Evolutionary conservation across 1,140 invertebrate species (phyloP), one percentile per base, ranked within the genome.

Genomic region (Tribolium madens): DNA sequence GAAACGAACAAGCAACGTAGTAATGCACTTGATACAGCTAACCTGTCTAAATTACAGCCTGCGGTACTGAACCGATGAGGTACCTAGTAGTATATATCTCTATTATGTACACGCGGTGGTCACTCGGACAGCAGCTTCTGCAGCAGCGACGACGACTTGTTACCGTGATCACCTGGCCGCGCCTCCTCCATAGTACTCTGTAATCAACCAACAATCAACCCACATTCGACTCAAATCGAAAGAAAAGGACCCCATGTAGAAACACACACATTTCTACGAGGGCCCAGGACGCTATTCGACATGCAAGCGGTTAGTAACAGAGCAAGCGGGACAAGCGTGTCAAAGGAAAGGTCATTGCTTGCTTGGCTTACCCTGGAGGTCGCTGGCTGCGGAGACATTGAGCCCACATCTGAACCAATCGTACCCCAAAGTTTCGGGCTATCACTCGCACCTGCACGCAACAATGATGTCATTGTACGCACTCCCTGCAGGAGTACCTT

Each of bases 71-170:
- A 84, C 84, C 79, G 79, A 83, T 86, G 85, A 86, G 84, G 85
- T 86, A 86, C 85, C 85, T 85, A 84, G 84, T 85, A 85, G 84
- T 83, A 81, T 81, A 86, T 85, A 87, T 87, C 72, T 81, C 77
- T 82, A 78, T 77, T 86, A 76, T 81, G 76, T 81, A 86, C 83
- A 85, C 83, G 83, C 84, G 47, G 21, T 64, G 81, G 87, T 91
- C 91, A 93, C 89, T 93, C 92, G 79, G 92, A 94, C 83, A 94
- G 86, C 83, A 93, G 87, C 86, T 93, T 93, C 88, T 93, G 92
- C 81, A 94, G 88, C 84, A 93, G 87, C 81, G 92, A 93, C 81
- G 92, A 93, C 73, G 92, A 91, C 84, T 92, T 92, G 14, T 72
- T 75, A 50, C 26, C 73, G 83, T 89, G 88, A 89, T 91, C 91